phyloP scores from a whole-genome alignment of 35 echinoderm and acorn worm species.

The Patiria miniata region DNA sequence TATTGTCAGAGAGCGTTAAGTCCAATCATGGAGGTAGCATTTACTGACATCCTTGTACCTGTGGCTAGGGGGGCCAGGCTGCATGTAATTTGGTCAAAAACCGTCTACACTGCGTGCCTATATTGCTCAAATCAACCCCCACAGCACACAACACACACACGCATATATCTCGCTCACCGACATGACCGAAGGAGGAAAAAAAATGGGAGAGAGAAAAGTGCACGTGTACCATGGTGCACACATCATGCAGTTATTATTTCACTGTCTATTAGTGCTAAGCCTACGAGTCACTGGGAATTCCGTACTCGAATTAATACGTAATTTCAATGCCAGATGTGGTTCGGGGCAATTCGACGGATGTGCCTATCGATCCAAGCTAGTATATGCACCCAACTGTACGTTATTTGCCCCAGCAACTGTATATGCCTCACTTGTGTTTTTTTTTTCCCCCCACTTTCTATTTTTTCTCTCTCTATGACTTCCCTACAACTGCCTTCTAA shows the following conservation, averaged over 20 bases:
- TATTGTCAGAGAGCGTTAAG: too few relatives aligned
- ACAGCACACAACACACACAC: too few relatives aligned
- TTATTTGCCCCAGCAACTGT: not conserved
- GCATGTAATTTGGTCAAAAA: too few relatives aligned
- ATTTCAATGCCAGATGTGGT: slow-evolving; percentile 33
- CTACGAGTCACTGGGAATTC: not conserved
- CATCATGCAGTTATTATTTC: slow-evolving; percentile 9
- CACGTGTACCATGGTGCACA: slow-evolving; percentile 8
- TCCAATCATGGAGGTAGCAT: too few relatives aligned
- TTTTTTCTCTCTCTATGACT: too few relatives aligned
- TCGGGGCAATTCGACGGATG: slow-evolving; percentile 1
- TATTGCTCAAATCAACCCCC: too few relatives aligned
- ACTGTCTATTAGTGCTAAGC: not conserved
- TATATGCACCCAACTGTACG: not conserved
- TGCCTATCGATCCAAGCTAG: slow-evolving; percentile 9
- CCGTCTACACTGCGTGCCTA: too few relatives aligned
- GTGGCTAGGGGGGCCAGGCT: too few relatives aligned
- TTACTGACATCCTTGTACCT: too few relatives aligned
- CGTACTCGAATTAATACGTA: slow-evolving; percentile 14
- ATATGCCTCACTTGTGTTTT: slow-evolving; percentile 9
- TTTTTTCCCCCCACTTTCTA: not conserved
- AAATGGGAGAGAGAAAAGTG: not conserved
- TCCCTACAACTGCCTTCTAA: not conserved
- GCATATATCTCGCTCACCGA: too few relatives aligned
- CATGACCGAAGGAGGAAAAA: too few relatives aligned